Conservation (phyloP, 92 coral and sea anemone genomes). For the Epizoanthus illoricatus region DNA sequence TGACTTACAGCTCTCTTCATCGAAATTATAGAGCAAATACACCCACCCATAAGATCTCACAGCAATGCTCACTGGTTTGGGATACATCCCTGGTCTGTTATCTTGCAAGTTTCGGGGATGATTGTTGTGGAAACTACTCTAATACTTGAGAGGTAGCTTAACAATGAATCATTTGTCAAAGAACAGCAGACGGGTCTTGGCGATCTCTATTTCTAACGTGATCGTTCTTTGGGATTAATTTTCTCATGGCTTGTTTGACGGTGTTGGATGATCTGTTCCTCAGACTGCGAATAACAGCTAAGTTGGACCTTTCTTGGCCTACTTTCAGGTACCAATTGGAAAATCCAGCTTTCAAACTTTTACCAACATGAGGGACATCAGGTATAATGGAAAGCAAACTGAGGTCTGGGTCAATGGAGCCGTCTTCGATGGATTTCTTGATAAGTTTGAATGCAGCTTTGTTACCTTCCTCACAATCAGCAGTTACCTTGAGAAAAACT, state of each 20-base stretch:
- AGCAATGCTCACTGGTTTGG: constrained; percentile 31
- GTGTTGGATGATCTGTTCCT: constrained; percentile 38
- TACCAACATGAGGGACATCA: constrained; percentile 35
- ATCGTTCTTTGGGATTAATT: constrained; percentile 45
- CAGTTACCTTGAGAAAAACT: constrained; percentile 36
- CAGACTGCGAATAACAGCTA: constrained; percentile 34
- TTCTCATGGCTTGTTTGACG: constrained; percentile 34
- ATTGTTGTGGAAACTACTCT: constrained; percentile 28
- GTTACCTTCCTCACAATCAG: constrained; percentile 57
- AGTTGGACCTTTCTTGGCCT: constrained; percentile 43
- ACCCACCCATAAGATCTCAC: constrained; percentile 32
- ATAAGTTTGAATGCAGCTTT: constrained; percentile 42
- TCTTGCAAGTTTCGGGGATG: constrained; percentile 31
- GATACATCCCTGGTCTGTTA: constrained; percentile 44
- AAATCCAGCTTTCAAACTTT: constrained; percentile 46
- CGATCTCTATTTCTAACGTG: constrained; percentile 47
- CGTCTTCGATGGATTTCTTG: constrained; percentile 10
- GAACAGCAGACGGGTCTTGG: constrained; percentile 44
- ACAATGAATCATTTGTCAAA: background rate
- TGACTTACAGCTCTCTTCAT: constrained; percentile 23
- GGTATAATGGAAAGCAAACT: constrained; percentile 27
- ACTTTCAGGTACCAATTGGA: constrained; percentile 52
- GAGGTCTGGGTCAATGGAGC: constrained; percentile 37
- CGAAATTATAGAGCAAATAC: constrained; percentile 29
- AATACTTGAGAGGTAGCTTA: constrained; percentile 14